Evolutionary conservation across 2,888 invertebrate genomes (phyloP), one percentile per base, ranked within the genome.

Genomic region (Pristionchus arcanus): DNA sequence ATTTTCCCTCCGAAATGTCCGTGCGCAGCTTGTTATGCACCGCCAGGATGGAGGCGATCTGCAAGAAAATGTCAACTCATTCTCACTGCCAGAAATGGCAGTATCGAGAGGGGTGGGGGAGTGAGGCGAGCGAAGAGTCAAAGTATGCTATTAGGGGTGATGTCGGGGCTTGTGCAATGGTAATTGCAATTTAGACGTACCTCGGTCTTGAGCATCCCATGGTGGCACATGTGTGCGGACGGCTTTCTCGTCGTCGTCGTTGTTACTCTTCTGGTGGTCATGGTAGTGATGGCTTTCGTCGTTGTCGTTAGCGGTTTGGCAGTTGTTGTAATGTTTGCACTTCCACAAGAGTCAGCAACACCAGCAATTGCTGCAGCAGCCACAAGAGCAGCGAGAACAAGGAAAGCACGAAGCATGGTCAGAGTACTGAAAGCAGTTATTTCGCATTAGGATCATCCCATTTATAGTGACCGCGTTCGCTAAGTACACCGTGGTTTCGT

Each of bases 21-120:
- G 81, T 25, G n/a, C 81, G 81, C 9, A 81, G 49, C 2, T 49
- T 81, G 81, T 81, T 81, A 53, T 81, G 81, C n/a, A 53, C 25
- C 13, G 1, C 2, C 11, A 81, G 49, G 28, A 81, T 81, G 16
- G 49, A n/a, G 28, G 42, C 37, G 28, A 81, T 53, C 81, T 81
- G 81, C 28, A 81, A 53, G 15, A 9, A 34, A 68, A 5, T 25
- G n/a, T n/a, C n/a, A n/a, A n/a, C n/a, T n/a, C n/a, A n/a, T n/a
- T n/a, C n/a, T n/a, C n/a, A n/a, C n/a, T n/a, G n/a, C n/a, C n/a
- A n/a, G n/a, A n/a, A n/a, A n/a, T n/a, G n/a, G n/a, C n/a, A n/a
- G n/a, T n/a, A n/a, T n/a, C n/a, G n/a, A n/a, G n/a, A n/a, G n/a
- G n/a, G n/a, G n/a, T n/a, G n/a, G n/a, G n/a, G n/a, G n/a, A n/a